Conservation (phyloP, 2,888 invertebrate species). For the Euplexia lucipara region DNA sequence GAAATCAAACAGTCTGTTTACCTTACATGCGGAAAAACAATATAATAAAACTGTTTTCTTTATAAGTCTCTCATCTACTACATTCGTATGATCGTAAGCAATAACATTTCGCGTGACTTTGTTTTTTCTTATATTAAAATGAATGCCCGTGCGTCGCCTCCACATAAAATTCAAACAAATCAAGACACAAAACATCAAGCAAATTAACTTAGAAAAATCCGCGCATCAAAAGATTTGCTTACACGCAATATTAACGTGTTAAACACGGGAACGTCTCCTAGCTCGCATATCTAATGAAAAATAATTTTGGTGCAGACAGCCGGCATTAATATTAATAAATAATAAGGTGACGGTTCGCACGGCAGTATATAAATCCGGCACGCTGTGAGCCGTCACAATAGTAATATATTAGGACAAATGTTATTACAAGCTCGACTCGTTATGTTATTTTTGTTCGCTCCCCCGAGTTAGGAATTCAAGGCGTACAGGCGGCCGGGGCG, state of each 20-base stretch:
- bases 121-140: conserved; percentile 54
- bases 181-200: conserved; percentile 64
- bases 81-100: conserved; percentile 40
- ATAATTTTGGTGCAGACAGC: conserved; percentile 84
- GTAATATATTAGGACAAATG: conserved; percentile 90
- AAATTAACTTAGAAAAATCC: conserved; percentile 71
- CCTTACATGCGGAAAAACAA: conserved; percentile 27
- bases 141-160: conserved; percentile 25
- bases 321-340: conserved; percentile 87
- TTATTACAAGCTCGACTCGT: conserved; percentile 89
- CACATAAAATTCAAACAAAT: conserved; percentile 54
- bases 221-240: conserved; percentile 79
- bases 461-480: conserved; percentile 78
- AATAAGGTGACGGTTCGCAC: conserved; percentile 86
- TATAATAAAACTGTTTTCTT: conserved; percentile 36
- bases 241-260: conserved; percentile 77
- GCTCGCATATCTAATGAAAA: conserved; percentile 82
- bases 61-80: conserved; percentile 36
- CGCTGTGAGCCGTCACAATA: conserved; percentile 87
- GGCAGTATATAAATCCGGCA: conserved; percentile 85
- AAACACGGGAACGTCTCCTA: conserved; percentile 70
- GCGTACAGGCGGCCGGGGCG: conserved; percentile 67
- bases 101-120: conserved; percentile 33
- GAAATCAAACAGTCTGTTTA: conserved; percentile 11
- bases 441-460: conserved; percentile 88